Base-by-base conservation (phyloP, 2,113 vertebrate genomes). In the Pedionomus torquatus region DNA sequence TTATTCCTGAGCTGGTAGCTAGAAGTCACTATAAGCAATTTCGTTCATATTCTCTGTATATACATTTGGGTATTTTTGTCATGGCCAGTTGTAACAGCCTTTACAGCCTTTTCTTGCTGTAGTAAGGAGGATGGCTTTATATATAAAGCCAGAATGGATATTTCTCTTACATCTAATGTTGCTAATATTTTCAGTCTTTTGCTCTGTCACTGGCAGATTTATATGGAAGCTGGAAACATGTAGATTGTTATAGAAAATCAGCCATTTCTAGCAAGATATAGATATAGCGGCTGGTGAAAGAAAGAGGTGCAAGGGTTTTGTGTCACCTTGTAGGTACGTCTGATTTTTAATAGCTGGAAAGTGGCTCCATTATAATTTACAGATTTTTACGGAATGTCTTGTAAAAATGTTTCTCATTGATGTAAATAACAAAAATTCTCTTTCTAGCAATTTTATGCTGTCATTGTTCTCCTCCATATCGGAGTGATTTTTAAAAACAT, bases 1-100 rank as follows among this genome's bases (percentile, higher is more conserved):
- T 76, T 93, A 85, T 91, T 95, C 74, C 69, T 69, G 66, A 85
- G 28, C 37, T 95, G 74, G 69, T 91, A 92, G 87, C 81, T 84
- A 94, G 89, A 95, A 96, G 83, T 84, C 81, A 91, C 60, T 91
- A 21, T 43, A 76, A 84, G 55, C 55, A 84, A 64, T 58, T 84
- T 74, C 58, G 90, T 92, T 84, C 48, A 23, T 71, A 61, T 68
- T 75, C 33, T 88, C 35, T 84, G 1, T 46, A 63, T 54, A 66
- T 23, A 43, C 17, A 48, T 89, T 72, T 89, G 26, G 10, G 1
- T 4, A 39, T 66, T 82, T 92, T 83, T 57, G 57, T 92, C 24
- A 7, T 76, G 79, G 58, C 23, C 52, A 52, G 81, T 64, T 88
- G 44, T 72, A 90, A 70, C 60, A n/a, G n/a, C n/a, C n/a, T n/a